Percentiles rank a stretch among this genome's conserved stretches.
Conservation (phyloP, 2,888 invertebrate genomes). For the Drosophila gaucha region DNA sequence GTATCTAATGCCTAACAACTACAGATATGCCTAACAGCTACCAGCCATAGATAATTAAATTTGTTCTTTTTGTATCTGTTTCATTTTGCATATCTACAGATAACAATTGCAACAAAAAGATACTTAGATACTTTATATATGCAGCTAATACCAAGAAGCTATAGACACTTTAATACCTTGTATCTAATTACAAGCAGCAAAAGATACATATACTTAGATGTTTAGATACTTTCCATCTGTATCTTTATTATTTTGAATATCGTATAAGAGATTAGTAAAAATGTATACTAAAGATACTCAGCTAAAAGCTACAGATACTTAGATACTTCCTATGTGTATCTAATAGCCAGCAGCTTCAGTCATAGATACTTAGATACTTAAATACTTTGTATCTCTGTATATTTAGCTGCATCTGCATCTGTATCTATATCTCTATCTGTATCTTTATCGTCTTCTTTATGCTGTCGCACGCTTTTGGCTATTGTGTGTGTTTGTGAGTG, state of each 20-base stretch:
- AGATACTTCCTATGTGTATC: no score
- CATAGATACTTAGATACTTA: constrained; percentile 40
- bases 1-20: no score
- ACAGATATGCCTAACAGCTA: no score
- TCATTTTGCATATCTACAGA: no score
- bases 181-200: background rate
- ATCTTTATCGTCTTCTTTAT: constrained; percentile 36
- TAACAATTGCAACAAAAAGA: no score
- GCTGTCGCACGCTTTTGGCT: constrained; percentile 63
- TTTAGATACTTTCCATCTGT: background rate
- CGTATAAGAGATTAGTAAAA: no score
- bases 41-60: no score
- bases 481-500: constrained; percentile 43
- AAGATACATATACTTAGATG: constrained; percentile 23
- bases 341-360: no score
- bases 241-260: background rate
- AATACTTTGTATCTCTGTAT: background rate
- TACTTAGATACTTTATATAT: no score
- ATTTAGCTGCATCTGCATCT: background rate
- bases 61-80: no score
- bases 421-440: constrained; percentile 6
- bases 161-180: no score
- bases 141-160: no score
- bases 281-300: background rate
- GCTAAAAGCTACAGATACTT: constrained; percentile 19